Conservation (phyloP, 2,888 invertebrate species). For the Sepiola atlantica region DNA sequence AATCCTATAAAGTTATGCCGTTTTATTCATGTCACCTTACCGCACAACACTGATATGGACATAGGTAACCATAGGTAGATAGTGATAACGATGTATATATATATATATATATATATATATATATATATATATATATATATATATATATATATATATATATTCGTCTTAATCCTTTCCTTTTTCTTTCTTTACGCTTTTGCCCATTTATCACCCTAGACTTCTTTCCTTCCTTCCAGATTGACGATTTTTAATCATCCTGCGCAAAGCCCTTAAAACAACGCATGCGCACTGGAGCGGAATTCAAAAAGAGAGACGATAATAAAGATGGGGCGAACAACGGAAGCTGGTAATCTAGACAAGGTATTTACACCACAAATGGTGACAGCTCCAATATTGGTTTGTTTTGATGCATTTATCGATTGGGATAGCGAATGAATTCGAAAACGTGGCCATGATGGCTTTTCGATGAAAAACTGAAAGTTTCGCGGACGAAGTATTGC, state of each 20-base stretch:
- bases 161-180: neutral
- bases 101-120: no score
- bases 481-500: neutral
- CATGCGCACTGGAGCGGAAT: constrained; percentile 16
- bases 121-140: no score
- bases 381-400: neutral
- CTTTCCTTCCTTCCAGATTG: neutral
- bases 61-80: no score
- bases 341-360: neutral
- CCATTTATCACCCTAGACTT: neutral
- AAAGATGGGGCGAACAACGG: neutral
- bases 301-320: constrained; percentile 13
- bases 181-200: neutral
- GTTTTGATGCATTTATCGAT: constrained; percentile 3
- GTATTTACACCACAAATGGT: neutral
- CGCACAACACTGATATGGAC: no score
- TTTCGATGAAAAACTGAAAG: neutral
- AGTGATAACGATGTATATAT: no score
- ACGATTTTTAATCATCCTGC: constrained; percentile 6
- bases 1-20: no score
- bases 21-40: no score
- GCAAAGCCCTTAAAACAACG: constrained; percentile 32
- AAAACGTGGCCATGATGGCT: neutral
- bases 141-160: no score
- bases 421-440: neutral